phyloP scores from a whole-genome alignment of 2,113 vertebrate genomes.

The Psittacula cyanocephala region DNA sequence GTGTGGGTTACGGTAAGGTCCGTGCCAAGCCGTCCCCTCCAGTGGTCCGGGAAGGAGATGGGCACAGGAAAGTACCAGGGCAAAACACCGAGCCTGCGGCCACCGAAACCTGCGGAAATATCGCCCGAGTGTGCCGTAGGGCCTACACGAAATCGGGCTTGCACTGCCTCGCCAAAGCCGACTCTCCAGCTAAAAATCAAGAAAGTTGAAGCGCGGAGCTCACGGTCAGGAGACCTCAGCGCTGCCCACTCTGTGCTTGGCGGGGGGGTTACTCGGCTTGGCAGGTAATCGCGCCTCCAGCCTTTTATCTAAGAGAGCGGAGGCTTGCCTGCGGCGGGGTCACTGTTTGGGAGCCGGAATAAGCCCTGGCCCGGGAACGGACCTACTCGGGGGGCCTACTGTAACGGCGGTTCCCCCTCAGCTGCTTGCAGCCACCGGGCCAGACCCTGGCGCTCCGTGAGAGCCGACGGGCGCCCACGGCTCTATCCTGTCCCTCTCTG shows the following conservation, averaged over 20 bases:
- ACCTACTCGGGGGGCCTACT: rapidly evolving
- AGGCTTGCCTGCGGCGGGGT: neutral
- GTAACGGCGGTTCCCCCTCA: neutral
- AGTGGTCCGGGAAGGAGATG: neutral
- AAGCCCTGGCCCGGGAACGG: neutral
- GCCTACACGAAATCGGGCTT: neutral
- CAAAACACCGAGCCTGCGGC: neutral
- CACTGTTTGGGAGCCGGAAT: neutral
- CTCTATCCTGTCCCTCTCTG: neutral
- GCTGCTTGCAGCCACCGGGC: neutral
- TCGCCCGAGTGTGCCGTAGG: neutral
- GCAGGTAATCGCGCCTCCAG: neutral
- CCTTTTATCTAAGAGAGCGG: neutral
- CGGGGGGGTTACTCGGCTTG: neutral
- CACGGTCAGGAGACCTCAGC: neutral
- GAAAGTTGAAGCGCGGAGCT: neutral
- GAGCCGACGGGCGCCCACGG: no score
- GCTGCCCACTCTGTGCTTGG: neutral
- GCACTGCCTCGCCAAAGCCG: neutral
- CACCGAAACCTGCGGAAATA: neutral
- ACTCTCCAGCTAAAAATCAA: neutral
- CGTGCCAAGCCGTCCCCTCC: neutral
- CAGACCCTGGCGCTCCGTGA: no score
- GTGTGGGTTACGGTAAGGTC: no score
- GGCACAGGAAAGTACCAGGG: no score